Base-by-base conservation (phyloP, 2,888 invertebrate genomes). In the Scaptodrosophila latifasciaeformis region DNA sequence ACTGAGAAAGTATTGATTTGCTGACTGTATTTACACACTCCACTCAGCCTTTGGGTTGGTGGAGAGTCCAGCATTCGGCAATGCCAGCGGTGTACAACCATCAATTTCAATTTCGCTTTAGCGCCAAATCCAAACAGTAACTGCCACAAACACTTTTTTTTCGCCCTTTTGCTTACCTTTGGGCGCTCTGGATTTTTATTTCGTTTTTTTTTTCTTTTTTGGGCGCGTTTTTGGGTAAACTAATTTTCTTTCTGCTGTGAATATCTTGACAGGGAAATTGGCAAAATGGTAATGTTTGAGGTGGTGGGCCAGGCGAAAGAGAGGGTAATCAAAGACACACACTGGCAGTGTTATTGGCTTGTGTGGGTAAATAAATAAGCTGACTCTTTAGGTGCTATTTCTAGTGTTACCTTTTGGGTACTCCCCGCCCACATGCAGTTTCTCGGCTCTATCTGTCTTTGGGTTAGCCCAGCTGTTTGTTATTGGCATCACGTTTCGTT, bases 181-280 rank as follows among this genome's bases (percentile, higher is more conserved):
- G 13, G 34, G 12, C 13, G 13, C 34, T 37, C 19, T 17, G 24
- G 9, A 21, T 9, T 12, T n/a, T n/a, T n/a, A n/a, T 7, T 30
- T 34, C 46, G 13, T 24, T 31, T 35, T 17, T 17, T 6, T 35
- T 27, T 6, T 29, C 18, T 24, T 47, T 9, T 31, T 21, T 37
- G 24, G 31, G 9, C 15, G 9, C n/a, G 70, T 68, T 74, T 80
- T 65, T 74, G 75, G n/a, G 81, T 82, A 84, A 83, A 83, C 84
- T 83, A 84, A 83, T 83, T 83, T 83, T 83, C 82, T 67, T 77
- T n/a, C n/a, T n/a, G 65, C 75, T 59, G 21, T 77, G 70, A 82
- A 83, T 81, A 82, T 80, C 81, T 82, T 83, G 84, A 77, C 83
- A 83, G 82, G 75, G 77, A 82, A 82, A 83, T 83, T 83, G 82